Evolutionary conservation across 2,113 vertebrate genomes (phyloP).

Genomic region (Oreochromis aureus): DNA sequence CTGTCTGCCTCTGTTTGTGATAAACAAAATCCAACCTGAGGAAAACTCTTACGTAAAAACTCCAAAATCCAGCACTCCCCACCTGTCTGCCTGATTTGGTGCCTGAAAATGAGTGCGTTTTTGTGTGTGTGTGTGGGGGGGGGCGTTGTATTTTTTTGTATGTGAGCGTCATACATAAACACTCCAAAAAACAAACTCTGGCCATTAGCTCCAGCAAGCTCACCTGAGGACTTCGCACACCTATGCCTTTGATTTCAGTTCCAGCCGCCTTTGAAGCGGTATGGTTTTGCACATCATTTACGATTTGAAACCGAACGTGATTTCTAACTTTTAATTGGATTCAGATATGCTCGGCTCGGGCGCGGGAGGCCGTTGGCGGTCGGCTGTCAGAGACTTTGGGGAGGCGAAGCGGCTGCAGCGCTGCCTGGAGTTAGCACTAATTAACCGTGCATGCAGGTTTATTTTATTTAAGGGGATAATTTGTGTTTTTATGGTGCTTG

Average conservation of each 20-base stretch:
- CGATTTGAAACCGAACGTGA: background rate
- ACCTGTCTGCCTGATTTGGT: background rate
- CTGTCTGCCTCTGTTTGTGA: background rate
- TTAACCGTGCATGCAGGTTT: background rate
- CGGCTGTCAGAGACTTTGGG: slow-evolving; percentile 8
- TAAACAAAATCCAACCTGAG: background rate
- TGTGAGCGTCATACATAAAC: background rate
- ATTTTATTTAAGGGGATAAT: background rate
- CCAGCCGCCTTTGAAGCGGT: background rate
- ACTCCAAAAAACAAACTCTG: background rate
- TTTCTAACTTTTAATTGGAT: slow-evolving; percentile 43
- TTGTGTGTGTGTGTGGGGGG: background rate
- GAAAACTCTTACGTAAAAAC: background rate
- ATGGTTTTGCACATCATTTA: background rate
- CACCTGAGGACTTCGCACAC: slow-evolving; percentile 32
- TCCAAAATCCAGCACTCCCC: background rate
- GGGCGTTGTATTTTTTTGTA: background rate
- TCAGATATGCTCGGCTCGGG: background rate
- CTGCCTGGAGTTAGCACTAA: slow-evolving; percentile 19
- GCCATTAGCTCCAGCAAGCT: background rate
- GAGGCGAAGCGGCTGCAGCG: slow-evolving; percentile 1
- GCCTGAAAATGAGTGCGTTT: background rate
- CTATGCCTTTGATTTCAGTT: slow-evolving; percentile 28
- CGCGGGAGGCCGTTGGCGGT: background rate
- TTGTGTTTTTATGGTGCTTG: background rate